Evolutionary conservation across 2,888 invertebrate genomes (phyloP).

Genomic region (Strigamia transsilvanica): DNA sequence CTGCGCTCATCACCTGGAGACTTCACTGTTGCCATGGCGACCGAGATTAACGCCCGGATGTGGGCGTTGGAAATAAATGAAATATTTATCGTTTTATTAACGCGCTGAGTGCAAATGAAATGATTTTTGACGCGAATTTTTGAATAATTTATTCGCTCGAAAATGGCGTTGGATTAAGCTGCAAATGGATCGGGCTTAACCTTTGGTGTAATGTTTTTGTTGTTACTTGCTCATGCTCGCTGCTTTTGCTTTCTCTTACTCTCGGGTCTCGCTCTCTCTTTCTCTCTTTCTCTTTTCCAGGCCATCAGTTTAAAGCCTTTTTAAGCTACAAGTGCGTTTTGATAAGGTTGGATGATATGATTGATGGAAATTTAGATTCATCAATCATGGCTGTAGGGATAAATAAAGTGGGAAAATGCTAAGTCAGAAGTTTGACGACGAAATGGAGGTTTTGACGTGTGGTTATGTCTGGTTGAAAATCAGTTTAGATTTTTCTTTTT

Average conservation of each 20-base stretch:
- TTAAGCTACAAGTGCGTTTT: not conserved
- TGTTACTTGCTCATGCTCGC: too few species aligned
- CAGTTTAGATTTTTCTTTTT: too few species aligned
- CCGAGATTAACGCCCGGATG: slow-evolving; percentile 6
- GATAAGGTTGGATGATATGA: slow-evolving; percentile 33
- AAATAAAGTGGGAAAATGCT: not conserved
- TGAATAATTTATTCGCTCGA: not conserved
- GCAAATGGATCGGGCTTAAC: not conserved
- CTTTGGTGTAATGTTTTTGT: slow-evolving; percentile 4
- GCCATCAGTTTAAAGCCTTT: not conserved
- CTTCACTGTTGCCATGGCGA: not conserved
- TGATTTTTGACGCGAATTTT: slow-evolving; percentile 22
- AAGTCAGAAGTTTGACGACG: not conserved
- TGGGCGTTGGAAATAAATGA: not conserved
- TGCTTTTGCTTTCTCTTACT: too few species aligned
- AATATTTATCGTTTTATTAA: slow-evolving; percentile 36
- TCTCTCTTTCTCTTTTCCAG: not conserved
- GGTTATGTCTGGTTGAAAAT: too few species aligned
- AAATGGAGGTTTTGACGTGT: not conserved
- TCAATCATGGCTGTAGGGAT: not conserved
- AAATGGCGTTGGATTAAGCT: slow-evolving; percentile 12
- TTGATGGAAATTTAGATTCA: slow-evolving; percentile 22
- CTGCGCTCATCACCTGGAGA: slow-evolving; percentile 16
- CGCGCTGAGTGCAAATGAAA: slow-evolving; percentile 1
- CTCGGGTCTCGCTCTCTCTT: too few species aligned